These are phyloP conservation scores for Herminia tarsipennalis DNA, from an alignment of 2,888 invertebrate species.

Conservation along the genomic window DNA sequence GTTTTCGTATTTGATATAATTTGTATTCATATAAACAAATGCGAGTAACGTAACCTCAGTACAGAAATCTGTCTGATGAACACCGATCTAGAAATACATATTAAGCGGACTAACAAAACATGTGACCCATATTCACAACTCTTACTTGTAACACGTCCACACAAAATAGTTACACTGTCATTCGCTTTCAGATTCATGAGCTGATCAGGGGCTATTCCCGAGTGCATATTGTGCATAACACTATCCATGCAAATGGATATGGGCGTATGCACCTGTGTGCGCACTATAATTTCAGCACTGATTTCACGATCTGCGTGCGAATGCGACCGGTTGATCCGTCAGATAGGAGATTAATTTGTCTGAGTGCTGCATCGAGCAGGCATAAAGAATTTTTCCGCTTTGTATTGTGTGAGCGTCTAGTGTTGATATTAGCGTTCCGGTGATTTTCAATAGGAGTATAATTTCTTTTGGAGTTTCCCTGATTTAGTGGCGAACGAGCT, in stretches of 20 bases:
- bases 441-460: background rate
- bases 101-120: no score
- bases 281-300: conserved; percentile 52
- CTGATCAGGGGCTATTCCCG: conserved; percentile 55
- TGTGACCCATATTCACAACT: no score
- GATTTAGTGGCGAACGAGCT: no score
- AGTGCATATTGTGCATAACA: conserved; percentile 42
- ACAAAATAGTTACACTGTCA: conserved; percentile 44
- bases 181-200: conserved; percentile 57
- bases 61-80: no score
- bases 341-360: conserved; percentile 65
- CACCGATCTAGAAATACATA: no score
- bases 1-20: no score
- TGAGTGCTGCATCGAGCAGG: conserved; percentile 55
- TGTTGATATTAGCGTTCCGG: background rate
- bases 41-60: no score
- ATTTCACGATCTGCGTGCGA: conserved; percentile 55
- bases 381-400: conserved; percentile 16
- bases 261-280: conserved; percentile 44
- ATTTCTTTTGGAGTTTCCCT: no score
- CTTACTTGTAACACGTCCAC: no score
- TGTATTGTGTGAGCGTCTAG: conserved; percentile 1
- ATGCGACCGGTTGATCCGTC: conserved; percentile 54
- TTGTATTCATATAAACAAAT: no score
- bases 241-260: conserved; percentile 64